phyloP scores from a whole-genome alignment of 2,797 vertebrate genomes.

The Tapirus indicus region DNA sequence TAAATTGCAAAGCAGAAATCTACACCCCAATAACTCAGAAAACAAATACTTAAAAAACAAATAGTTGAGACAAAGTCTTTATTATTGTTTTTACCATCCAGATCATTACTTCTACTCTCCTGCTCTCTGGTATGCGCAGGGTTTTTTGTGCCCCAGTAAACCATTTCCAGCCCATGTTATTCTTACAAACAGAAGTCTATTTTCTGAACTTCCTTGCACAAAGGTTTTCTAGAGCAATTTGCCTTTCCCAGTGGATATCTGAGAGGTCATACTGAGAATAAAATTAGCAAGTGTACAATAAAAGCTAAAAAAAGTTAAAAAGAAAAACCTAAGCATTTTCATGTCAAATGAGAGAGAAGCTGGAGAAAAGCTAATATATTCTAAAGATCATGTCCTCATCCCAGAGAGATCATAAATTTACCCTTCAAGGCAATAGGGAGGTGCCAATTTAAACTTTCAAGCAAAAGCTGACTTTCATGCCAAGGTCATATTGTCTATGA shows the following conservation, averaged over 20 bases:
- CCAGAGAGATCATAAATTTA: slow-evolving; percentile 50
- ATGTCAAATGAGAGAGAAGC: slow-evolving; percentile 37
- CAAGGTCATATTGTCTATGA: neutral
- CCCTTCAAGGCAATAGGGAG: slow-evolving; percentile 20
- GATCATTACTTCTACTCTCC: neutral
- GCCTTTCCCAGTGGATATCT: slow-evolving; percentile 61
- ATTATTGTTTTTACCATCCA: neutral
- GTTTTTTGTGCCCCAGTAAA: neutral
- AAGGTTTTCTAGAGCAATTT: slow-evolving; percentile 66
- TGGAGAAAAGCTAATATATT: slow-evolving; percentile 51
- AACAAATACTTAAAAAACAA: neutral
- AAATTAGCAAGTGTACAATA: slow-evolving; percentile 73
- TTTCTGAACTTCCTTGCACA: slow-evolving; percentile 8
- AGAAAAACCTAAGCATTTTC: slow-evolving; percentile 63
- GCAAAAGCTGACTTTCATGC: neutral
- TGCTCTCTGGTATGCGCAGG: neutral
- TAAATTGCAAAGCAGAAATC: neutral
- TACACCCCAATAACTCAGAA: neutral
- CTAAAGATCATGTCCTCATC: slow-evolving; percentile 59
- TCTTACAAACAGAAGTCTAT: slow-evolving; percentile 18
- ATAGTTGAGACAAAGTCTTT: neutral
- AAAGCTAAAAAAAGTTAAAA: slow-evolving; percentile 50
- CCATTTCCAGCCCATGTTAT: neutral
- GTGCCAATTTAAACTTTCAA: slow-evolving; percentile 3
- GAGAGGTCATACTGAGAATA: slow-evolving; percentile 71